Evolutionary conservation across 1,140 invertebrate species (phyloP).

Genomic region (Lucilia cuprina): DNA sequence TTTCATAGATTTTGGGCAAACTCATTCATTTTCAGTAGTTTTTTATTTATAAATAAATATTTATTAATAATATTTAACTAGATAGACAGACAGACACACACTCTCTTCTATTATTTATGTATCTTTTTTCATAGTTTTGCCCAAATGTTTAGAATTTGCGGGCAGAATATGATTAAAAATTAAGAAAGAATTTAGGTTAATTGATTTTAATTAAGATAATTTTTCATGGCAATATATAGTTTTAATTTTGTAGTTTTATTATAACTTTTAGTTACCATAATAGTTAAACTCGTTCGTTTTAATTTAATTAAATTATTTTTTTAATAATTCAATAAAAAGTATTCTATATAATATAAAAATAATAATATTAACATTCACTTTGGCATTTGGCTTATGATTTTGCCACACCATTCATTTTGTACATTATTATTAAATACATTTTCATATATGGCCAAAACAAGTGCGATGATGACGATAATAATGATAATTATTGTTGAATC

Average conservation of each 20-base stretch:
- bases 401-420: neutral
- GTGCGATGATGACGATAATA: conserved; percentile 15
- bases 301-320: neutral
- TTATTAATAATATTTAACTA: no score
- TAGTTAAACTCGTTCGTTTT: neutral
- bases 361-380: neutral
- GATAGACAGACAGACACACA: no score
- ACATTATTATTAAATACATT: neutral
- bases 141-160: neutral
- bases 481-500: conserved; percentile 20
- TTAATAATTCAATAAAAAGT: neutral
- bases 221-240: neutral
- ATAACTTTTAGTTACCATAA: neutral
- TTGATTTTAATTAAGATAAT: conserved; percentile 21
- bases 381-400: neutral
- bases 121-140: no score
- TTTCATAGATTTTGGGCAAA: no score
- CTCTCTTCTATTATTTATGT: no score
- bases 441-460: conserved; percentile 16
- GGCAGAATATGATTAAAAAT: neutral
- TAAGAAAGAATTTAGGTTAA: neutral
- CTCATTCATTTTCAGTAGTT: no score
- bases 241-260: neutral
- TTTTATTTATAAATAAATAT: no score
- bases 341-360: neutral